Percentiles rank a stretch among this genome's conserved stretches.
Evolutionary conservation across 2,113 vertebrate genomes (phyloP).

Genomic region (Antennarius striatus): DNA sequence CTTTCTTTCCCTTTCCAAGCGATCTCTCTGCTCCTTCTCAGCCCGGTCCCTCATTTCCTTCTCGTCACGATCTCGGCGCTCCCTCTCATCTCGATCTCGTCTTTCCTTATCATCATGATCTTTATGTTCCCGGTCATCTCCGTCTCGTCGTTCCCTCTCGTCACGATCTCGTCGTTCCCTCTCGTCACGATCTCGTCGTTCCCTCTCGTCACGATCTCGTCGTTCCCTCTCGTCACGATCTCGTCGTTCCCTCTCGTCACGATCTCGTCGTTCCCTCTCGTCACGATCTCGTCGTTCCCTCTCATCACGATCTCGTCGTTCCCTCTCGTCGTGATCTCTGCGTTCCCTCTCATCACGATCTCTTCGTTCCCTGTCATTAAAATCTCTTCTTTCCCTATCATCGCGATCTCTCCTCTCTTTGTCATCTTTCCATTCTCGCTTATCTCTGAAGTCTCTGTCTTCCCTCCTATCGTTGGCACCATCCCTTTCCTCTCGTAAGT

Average conservation of each 20-base stretch:
- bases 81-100: slow-evolving; percentile 14
- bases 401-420: slow-evolving; percentile 42
- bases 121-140: not conserved
- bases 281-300: slow-evolving; percentile 1
- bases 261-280: slow-evolving; percentile 28
- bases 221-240: too few relatives aligned
- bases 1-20: slow-evolving; percentile 21
- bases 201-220: too few relatives aligned
- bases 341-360: slow-evolving; percentile 31
- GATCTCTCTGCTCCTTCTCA: slow-evolving; percentile 15
- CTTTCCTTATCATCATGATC: slow-evolving; percentile 14
- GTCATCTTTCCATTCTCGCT: slow-evolving; percentile 57
- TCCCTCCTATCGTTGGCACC: slow-evolving; percentile 42
- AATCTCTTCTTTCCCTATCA: slow-evolving; percentile 25
- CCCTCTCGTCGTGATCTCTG: slow-evolving; percentile 28
- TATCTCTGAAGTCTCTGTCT: slow-evolving; percentile 48
- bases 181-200: too few relatives aligned
- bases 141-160: not conserved
- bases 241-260: not conserved
- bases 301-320: slow-evolving; percentile 26
- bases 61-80: slow-evolving; percentile 10
- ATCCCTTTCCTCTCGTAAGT: slow-evolving; percentile 50
- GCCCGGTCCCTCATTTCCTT: slow-evolving; percentile 29
- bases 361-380: slow-evolving; percentile 8
- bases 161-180: slow-evolving; percentile 4